Base-by-base conservation (phyloP, 2,888 invertebrate species). In the Perizoma flavofasciatum region DNA sequence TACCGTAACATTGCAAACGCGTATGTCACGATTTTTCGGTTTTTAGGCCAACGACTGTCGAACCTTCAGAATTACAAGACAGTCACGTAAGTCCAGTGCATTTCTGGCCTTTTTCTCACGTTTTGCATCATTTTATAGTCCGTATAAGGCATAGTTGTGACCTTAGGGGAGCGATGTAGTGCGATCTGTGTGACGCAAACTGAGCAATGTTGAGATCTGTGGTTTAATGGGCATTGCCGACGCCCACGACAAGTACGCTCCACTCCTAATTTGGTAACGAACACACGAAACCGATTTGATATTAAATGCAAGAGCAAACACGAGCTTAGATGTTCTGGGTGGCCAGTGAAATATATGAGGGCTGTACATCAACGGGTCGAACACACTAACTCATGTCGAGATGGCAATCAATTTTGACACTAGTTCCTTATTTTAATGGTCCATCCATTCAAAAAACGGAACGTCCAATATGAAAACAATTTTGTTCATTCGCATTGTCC, bases 11-110 rank as follows among this genome's bases (percentile, higher is more conserved):
- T 71, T 68, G 71, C 66, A 65, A 65, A 67, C 55, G 50, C 66
- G 63, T 61, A 69, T 78, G 79, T 79, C 82, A 82, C 79, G 81
- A 75, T 72, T 82, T 74, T 69, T 71, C 63, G 66, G 66, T 62
- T 73, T 77, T 81, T 83, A 73, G 85, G 85, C 79, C 85, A 82
- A 82, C 83, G 79, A 76, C 79, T 74, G 60, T 41, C 62, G 68
- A 72, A 71, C 74, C 74, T 79, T 75, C 74, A 71, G 71, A 75
- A 73, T 73, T 66, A 70, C 71, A 73, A 69, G 66, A 62, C 59
- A 65, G 64, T 71, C 66, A 57, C 70, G 57, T 61, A 57, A 50
- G 75, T 77, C 78, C 79, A 70, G 71, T 73, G 76, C 73, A 75
- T 69, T 78, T 77, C 63, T 74, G 73, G 55, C 68, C 75, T 73